A percentile compares a stretch with the other conserved stretches of the same genome.
These are phyloP conservation scores for Nymphicus hollandicus DNA, from an alignment of 2,113 vertebrate genomes.

Conservation along the genomic window DNA sequence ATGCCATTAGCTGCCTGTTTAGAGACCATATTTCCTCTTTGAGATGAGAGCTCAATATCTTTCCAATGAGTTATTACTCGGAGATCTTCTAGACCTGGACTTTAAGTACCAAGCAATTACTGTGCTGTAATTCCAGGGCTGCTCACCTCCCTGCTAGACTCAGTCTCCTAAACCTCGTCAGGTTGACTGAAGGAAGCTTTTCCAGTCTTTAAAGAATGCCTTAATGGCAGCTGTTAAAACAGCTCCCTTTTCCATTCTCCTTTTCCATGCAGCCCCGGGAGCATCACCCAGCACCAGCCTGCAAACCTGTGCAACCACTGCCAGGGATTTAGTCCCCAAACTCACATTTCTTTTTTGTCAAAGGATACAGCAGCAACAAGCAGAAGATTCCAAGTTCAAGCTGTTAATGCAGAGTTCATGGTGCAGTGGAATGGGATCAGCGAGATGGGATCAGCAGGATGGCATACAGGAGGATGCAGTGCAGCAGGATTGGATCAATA, in stretches of 20 bases:
- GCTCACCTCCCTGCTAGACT: not conserved
- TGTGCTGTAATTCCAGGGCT: constrained; percentile 19
- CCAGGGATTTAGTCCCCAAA: not conserved
- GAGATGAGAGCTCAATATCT: constrained; percentile 61
- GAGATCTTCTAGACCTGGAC: constrained; percentile 36
- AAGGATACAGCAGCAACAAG: not conserved
- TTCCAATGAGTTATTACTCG: constrained; percentile 59
- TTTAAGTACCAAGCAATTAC: constrained; percentile 60
- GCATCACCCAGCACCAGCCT: not conserved
- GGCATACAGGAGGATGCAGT: accelerated
- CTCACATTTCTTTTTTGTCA: not conserved
- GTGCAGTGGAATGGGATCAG: not conserved
- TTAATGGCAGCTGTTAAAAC: not conserved
- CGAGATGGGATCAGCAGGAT: too few species aligned
- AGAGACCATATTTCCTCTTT: constrained; percentile 68
- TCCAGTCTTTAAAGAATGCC: not conserved
- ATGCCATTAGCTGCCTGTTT: constrained; percentile 68
- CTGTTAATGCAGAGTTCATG: not conserved
- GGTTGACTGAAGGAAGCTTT: not conserved
- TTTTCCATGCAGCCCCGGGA: not conserved
- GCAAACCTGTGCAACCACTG: not conserved
- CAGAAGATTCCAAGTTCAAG: not conserved
- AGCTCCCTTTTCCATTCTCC: not conserved
- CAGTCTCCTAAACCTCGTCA: not conserved
- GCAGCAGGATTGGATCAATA: not conserved